A percentile compares a stretch with the other conserved stretches of the same genome.
These are phyloP conservation scores for Pyrgus malvae DNA, from an alignment of 2,888 invertebrate genomes.

Conservation along the genomic window DNA sequence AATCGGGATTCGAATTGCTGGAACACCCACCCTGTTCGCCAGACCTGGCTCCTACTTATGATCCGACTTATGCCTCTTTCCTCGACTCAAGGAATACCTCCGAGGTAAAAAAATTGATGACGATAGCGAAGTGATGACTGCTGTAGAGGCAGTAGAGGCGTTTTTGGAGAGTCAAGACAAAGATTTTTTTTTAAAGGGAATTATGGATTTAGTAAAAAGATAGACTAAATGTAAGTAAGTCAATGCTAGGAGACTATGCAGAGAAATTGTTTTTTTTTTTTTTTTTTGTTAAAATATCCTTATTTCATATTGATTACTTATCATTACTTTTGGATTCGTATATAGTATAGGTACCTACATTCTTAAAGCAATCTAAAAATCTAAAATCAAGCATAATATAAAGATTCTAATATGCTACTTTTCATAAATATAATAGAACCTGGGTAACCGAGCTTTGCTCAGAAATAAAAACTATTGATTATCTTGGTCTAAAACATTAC, in stretches of 20 bases:
- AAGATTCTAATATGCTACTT: no score
- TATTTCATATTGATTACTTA: neutral
- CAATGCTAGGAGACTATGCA: neutral
- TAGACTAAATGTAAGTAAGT: neutral
- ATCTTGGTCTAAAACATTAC: no score
- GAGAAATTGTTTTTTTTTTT: no score
- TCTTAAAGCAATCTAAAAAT: no score
- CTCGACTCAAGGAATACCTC: conserved; percentile 30
- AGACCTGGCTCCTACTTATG: no score
- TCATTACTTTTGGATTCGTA: neutral
- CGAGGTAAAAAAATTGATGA: conserved; percentile 30
- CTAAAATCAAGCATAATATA: no score
- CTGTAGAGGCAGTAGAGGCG: conserved; percentile 12
- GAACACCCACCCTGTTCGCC: neutral
- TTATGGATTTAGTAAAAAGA: conserved; percentile 10
- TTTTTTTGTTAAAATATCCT: no score
- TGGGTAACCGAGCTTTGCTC: no score
- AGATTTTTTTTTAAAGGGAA: conserved; percentile 14
- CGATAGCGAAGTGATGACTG: conserved; percentile 25
- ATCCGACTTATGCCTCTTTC: conserved; percentile 27
- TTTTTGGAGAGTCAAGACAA: conserved; percentile 17
- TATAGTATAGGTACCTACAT: no score
- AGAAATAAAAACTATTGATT: no score
- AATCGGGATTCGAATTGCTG: neutral
- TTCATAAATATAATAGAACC: no score